Percentiles rank a stretch among this genome's conserved stretches.
These are phyloP conservation scores for Chinchilla lanigera DNA, from an alignment of 2,113 vertebrate genomes.

Conservation along the genomic window DNA sequence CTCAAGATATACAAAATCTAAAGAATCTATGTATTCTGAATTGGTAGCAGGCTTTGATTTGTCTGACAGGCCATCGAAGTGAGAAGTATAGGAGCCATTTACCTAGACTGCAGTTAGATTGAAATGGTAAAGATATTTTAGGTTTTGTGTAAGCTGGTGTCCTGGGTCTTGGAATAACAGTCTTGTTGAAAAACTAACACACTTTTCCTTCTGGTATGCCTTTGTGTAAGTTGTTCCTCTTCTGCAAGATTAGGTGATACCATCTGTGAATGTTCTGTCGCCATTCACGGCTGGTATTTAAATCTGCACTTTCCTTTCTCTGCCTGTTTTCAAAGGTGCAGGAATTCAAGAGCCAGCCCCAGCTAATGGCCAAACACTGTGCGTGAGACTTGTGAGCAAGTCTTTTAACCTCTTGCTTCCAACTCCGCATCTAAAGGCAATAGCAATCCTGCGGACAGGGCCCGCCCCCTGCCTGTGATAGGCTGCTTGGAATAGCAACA, in stretches of 20 bases:
- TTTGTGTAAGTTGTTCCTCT: constrained; percentile 40
- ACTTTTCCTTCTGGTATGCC: constrained; percentile 45
- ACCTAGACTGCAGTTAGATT: not conserved
- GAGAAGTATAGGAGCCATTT: not conserved
- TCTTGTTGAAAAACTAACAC: constrained; percentile 8
- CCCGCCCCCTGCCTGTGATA: constrained; percentile 88
- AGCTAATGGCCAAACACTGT: constrained; percentile 24
- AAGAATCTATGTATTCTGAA: not conserved
- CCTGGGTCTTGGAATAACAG: not conserved
- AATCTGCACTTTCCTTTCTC: not conserved
- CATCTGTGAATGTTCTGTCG: not conserved
- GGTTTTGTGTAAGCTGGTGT: not conserved
- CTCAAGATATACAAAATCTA: not conserved
- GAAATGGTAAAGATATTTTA: not conserved
- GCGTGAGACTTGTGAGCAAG: not conserved
- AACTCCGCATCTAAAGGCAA: constrained; percentile 8
- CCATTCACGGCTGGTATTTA: constrained; percentile 32
- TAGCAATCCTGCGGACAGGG: constrained; percentile 53
- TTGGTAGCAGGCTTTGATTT: not conserved
- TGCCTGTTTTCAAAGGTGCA: not conserved
- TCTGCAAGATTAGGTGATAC: not conserved
- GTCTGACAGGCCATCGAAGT: not conserved
- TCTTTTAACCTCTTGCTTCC: constrained; percentile 72
- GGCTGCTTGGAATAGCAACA: constrained; percentile 89
- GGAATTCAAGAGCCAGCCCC: not conserved